phyloP scores from a whole-genome alignment of 2,113 vertebrate genomes.

The Agapornis roseicollis region DNA sequence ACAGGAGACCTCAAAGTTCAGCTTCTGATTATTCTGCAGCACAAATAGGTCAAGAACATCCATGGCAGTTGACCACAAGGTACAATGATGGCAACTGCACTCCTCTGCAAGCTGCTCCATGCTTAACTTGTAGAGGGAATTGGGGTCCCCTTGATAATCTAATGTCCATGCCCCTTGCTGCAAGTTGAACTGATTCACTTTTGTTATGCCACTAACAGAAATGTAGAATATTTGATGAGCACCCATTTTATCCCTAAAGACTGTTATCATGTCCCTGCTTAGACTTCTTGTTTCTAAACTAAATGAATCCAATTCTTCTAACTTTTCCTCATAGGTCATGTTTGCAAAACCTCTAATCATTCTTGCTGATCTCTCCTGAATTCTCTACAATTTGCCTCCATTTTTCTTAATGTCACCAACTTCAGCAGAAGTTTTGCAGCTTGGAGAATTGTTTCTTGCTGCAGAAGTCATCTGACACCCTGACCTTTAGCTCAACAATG shows the following conservation, averaged over 20 bases:
- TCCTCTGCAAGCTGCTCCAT: neutral
- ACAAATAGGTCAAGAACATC: neutral
- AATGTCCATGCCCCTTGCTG: neutral
- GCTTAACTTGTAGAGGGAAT: neutral
- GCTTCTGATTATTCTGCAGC: neutral
- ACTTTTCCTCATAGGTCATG: conserved; percentile 54
- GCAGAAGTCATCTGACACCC: conserved; percentile 53
- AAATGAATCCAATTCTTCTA: conserved; percentile 57
- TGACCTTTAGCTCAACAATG: conserved; percentile 63
- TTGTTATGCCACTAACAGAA: neutral
- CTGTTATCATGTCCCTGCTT: conserved; percentile 4
- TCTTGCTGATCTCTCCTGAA: conserved; percentile 58
- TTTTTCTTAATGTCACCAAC: conserved; percentile 67
- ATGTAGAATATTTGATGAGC: neutral
- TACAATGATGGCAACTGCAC: neutral
- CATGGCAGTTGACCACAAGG: neutral
- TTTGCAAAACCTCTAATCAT: conserved; percentile 63
- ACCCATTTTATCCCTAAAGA: neutral
- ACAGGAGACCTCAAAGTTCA: neutral
- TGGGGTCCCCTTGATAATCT: neutral
- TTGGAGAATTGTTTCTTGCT: conserved; percentile 53
- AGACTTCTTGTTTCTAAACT: conserved; percentile 35
- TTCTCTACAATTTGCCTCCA: conserved; percentile 50
- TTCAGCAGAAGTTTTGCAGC: conserved; percentile 56
- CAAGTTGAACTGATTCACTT: neutral